phyloP scores from a whole-genome alignment of 2,888 invertebrate species.

The Kryphioiulus occultus region DNA sequence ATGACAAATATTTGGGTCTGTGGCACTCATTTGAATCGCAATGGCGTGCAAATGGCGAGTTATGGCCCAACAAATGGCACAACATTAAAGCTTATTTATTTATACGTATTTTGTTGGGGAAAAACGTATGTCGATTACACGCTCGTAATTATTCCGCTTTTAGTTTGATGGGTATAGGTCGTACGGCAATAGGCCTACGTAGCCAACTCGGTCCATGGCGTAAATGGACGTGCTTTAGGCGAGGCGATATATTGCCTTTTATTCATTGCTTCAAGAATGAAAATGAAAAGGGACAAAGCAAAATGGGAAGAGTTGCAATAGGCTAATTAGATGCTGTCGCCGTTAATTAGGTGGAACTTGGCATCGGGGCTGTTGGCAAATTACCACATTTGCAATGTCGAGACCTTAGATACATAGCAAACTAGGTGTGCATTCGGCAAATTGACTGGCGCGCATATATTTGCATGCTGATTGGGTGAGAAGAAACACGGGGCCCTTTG shows the following conservation, averaged over 20 bases:
- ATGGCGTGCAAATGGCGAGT: not conserved
- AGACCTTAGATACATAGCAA: constrained; percentile 42
- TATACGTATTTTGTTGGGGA: not conserved
- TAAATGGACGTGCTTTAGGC: not conserved
- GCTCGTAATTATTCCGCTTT: not conserved
- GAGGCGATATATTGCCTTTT: not conserved
- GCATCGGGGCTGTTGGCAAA: constrained; percentile 50
- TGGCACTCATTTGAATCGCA: not conserved
- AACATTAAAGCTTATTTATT: not conserved
- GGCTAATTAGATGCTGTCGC: constrained; percentile 49
- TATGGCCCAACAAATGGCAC: too few relatives aligned
- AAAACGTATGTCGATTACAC: not conserved
- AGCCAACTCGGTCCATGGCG: not conserved
- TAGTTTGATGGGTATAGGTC: too few relatives aligned
- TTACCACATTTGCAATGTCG: constrained; percentile 50
- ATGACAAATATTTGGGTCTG: not conserved
- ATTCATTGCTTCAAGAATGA: constrained; percentile 34
- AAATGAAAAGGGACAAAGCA: constrained; percentile 46
- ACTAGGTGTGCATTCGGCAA: constrained; percentile 45
- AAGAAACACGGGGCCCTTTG: not conserved
- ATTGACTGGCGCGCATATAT: constrained; percentile 48
- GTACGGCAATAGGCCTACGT: not conserved
- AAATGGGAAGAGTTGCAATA: constrained; percentile 44
- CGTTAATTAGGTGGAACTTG: constrained; percentile 51
- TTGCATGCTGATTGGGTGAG: constrained; percentile 47